phyloP scores from a whole-genome alignment of 2,797 vertebrate species.

The Phalanger gymnotis region DNA sequence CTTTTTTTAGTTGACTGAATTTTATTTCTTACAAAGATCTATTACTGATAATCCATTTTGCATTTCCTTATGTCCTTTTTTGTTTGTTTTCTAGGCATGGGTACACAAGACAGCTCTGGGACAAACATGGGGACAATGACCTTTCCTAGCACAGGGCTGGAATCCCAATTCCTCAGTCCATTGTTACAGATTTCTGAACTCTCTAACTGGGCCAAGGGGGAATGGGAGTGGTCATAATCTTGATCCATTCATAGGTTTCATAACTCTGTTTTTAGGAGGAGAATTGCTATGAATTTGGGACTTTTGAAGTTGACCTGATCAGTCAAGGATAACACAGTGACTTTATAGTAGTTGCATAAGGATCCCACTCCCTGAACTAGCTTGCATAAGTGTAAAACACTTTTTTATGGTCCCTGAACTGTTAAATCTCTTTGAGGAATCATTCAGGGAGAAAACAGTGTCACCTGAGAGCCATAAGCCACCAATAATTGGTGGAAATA shows the following conservation, averaged over 20 bases:
- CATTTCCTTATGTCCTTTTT: neutral
- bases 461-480: neutral
- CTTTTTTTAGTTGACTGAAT: neutral
- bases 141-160: neutral
- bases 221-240: neutral
- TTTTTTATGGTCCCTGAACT: neutral
- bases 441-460: neutral
- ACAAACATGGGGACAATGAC: fast-evolving
- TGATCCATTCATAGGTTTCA: neutral
- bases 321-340: neutral
- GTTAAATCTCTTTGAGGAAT: neutral
- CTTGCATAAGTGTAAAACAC: neutral
- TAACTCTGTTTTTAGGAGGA: neutral
- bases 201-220: neutral
- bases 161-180: neutral
- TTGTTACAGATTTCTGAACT: neutral
- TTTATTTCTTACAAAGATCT: neutral
- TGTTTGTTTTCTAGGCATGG: no score
- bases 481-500: neutral
- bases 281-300: neutral
- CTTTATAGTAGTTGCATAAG: neutral
- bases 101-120: neutral
- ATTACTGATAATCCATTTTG: neutral
- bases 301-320: neutral
- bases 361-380: neutral